Conservation (phyloP, 2,888 invertebrate genomes). For the Harpagoxenus sublaevis region DNA sequence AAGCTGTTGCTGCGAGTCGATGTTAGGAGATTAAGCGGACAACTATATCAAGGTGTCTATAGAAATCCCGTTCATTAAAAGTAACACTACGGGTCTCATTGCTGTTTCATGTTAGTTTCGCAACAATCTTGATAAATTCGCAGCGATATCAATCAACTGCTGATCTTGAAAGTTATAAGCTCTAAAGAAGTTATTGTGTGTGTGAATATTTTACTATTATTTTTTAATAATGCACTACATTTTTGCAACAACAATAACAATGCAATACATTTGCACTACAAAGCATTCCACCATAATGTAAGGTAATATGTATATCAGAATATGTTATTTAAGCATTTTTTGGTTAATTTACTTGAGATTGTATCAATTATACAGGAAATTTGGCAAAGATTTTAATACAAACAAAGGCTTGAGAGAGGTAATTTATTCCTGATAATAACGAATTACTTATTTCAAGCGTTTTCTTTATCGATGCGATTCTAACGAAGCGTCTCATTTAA, state of each 20-base stretch:
- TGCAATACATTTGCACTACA: background rate
- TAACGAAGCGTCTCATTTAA: constrained; percentile 38
- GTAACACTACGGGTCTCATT: constrained; percentile 66
- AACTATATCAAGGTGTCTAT: constrained; percentile 58
- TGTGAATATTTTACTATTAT: background rate
- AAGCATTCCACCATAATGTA: background rate
- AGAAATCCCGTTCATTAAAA: constrained; percentile 78
- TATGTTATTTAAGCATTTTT: background rate
- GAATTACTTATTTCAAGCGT: constrained; percentile 38
- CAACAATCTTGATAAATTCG: constrained; percentile 32
- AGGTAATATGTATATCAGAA: background rate
- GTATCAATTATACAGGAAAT: constrained; percentile 5
- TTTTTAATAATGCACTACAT: background rate
- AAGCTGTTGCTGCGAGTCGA: constrained; percentile 53
- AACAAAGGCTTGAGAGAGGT: background rate
- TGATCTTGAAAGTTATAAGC: background rate
- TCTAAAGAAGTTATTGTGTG: background rate
- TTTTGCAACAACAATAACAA: too few relatives aligned
- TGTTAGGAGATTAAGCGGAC: constrained; percentile 18
- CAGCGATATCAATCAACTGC: background rate
- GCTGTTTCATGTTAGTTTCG: constrained; percentile 24
- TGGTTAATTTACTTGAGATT: constrained; percentile 1
- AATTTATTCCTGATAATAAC: constrained; percentile 13
- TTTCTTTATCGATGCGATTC: constrained; percentile 56
- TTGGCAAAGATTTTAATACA: background rate